Base-by-base conservation (phyloP, 2,888 invertebrate genomes). In the Mythimna vitellina region DNA sequence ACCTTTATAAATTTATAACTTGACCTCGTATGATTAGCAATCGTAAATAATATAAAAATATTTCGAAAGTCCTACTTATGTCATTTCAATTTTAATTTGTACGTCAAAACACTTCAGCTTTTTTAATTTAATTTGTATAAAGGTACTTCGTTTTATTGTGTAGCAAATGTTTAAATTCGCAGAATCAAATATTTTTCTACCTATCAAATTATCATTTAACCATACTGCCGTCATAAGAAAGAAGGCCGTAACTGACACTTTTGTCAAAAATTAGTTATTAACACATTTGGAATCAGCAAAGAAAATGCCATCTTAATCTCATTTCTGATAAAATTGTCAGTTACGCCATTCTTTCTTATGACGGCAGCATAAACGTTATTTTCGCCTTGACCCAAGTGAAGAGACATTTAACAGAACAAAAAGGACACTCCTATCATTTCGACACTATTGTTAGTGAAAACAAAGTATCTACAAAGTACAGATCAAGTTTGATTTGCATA, bases 381-480 rank as follows among this genome's bases (percentile, higher is more conserved):
- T 73, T 80, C 69, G 58, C 87, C 86, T 85, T 85, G 86, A 84
- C 79, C 68, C 65, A 69, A 68, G 73, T 73, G 75, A 79, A 71
- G 76, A 82, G 76, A 85, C 78, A 82, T 78, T 80, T 75, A 85
- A 83, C 79, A 74, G 63, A 69, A 84, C 77, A 77, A 69, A 74
- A 42, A 75, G 53, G 66, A 80, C 85, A 81, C 89, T 86, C 89
- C 87, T 83, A 82, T 85, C 70, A 80, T 90, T 88, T 83, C 89
- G 79, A 87, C 87, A 89, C 84, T 74, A 84, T 86, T 83, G 82
- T 83, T 81, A 79, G 80, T 81, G 78, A 85, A 88, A 85, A 87
- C 67, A 80, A 88, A 88, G 90, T 87, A 87, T 80, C 84, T 72
- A 81, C 86, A 85, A 83, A 86, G 84, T 84, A 80, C 79, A 75